These are phyloP conservation scores for Mesitornis unicolor DNA, from an alignment of 2,113 vertebrate species.

Conservation along the genomic window DNA sequence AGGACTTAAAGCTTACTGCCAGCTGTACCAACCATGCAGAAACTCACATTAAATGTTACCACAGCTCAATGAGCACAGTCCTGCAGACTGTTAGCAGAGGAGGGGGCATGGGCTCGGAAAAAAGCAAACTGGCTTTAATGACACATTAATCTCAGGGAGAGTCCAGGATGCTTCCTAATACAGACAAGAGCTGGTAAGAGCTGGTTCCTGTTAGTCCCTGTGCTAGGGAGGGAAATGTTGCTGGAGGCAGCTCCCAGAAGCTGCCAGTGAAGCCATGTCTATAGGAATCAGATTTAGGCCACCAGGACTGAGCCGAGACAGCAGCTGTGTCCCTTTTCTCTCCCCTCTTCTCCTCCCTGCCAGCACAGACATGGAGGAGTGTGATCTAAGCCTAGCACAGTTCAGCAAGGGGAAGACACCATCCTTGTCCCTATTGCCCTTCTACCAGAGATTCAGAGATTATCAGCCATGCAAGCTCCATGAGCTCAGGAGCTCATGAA, in stretches of 20 bases:
- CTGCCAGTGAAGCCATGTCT: neutral
- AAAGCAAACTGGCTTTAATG: neutral
- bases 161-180: neutral
- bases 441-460: neutral
- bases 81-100: neutral
- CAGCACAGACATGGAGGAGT: neutral
- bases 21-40: conserved; percentile 43
- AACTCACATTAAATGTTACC: conserved; percentile 37
- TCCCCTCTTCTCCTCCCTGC: neutral
- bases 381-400: neutral
- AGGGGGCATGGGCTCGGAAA: neutral
- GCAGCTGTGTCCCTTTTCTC: neutral
- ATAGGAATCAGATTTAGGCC: neutral
- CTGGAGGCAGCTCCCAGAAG: neutral
- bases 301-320: neutral
- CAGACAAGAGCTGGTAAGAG: neutral
- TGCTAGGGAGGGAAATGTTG: neutral
- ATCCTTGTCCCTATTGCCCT: neutral
- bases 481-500: accelerated
- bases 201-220: neutral
- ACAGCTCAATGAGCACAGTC: conserved; percentile 5
- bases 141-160: neutral
- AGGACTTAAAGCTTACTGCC: neutral
- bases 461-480: neutral
- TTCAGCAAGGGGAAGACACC: neutral